These are phyloP conservation scores for Lepus europaeus DNA, from an alignment of 2,113 vertebrate species.

Conservation along the genomic window DNA sequence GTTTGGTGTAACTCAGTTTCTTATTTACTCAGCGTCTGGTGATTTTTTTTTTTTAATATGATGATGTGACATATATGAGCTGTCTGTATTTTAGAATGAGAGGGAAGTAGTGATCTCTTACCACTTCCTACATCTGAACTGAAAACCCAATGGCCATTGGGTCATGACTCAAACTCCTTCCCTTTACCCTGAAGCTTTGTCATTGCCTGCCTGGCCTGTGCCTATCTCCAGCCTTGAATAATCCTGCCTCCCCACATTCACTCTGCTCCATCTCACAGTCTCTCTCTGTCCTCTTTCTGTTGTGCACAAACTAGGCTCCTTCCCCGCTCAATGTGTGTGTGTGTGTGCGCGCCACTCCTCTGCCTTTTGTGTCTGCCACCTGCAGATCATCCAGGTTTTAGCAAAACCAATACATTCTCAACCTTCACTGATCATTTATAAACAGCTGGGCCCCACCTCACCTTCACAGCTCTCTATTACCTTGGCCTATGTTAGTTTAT, in stretches of 20 bases:
- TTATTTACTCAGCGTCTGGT: background rate
- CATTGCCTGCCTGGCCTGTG: background rate
- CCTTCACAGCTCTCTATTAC: background rate
- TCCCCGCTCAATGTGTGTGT: background rate
- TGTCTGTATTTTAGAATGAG: slow-evolving; percentile 19
- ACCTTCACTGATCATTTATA: background rate
- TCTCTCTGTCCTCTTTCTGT: background rate
- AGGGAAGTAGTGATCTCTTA: background rate
- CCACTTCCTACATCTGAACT: background rate
- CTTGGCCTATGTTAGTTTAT: background rate
- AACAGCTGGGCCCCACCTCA: background rate
- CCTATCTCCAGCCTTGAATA: background rate
- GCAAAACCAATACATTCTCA: background rate
- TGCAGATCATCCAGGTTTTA: background rate
- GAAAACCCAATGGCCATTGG: background rate
- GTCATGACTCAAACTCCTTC: background rate
- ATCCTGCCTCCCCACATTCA: too few species aligned
- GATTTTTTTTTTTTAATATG: background rate
- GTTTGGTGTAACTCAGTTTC: background rate
- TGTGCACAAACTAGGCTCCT: background rate
- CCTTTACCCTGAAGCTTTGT: background rate
- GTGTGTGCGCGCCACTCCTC: background rate
- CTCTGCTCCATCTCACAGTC: background rate
- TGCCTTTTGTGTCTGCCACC: background rate
- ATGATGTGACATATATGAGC: background rate